Conservation (phyloP, 2,888 invertebrate genomes). For the Danaus chrysippus region DNA sequence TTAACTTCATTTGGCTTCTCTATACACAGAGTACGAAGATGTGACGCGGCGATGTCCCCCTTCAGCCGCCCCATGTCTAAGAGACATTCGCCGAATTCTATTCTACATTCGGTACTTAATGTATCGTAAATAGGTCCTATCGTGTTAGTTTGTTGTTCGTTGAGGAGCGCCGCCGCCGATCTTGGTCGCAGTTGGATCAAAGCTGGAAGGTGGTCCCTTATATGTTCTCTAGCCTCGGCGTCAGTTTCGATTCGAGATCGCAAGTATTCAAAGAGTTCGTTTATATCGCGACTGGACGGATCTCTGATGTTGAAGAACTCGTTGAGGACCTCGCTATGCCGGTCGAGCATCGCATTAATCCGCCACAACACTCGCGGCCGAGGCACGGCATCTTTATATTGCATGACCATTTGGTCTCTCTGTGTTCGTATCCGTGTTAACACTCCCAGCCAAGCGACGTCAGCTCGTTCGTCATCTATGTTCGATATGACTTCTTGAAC, state of each 20-base stretch:
- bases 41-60: slow-evolving; percentile 51
- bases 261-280: slow-evolving; percentile 63
- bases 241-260: slow-evolving; percentile 43
- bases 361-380: slow-evolving; percentile 60
- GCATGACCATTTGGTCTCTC: slow-evolving; percentile 37
- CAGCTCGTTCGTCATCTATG: slow-evolving; percentile 54
- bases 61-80: slow-evolving; percentile 48
- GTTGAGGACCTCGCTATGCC: slow-evolving; percentile 44
- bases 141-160: slow-evolving; percentile 43
- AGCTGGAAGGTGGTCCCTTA: slow-evolving; percentile 43
- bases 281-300: slow-evolving; percentile 53
- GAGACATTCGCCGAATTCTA: slow-evolving; percentile 51
- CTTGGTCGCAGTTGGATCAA: slow-evolving; percentile 53
- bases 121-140: slow-evolving; percentile 39
- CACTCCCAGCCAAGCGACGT: slow-evolving; percentile 60
- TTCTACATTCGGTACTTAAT: slow-evolving; percentile 37
- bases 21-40: slow-evolving; percentile 54
- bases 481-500: slow-evolving; percentile 46
- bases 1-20: slow-evolving; percentile 47
- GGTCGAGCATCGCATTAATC: slow-evolving; percentile 44
- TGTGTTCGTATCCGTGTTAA: slow-evolving; percentile 39
- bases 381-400: slow-evolving; percentile 34
- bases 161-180: slow-evolving; percentile 53
- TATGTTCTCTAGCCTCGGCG: slow-evolving; percentile 30
- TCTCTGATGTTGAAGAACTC: slow-evolving; percentile 52